Percentiles rank a stretch among this genome's conserved stretches.
Conservation (phyloP, 2,888 invertebrate genomes). For the Chromoteleia sp. region DNA sequence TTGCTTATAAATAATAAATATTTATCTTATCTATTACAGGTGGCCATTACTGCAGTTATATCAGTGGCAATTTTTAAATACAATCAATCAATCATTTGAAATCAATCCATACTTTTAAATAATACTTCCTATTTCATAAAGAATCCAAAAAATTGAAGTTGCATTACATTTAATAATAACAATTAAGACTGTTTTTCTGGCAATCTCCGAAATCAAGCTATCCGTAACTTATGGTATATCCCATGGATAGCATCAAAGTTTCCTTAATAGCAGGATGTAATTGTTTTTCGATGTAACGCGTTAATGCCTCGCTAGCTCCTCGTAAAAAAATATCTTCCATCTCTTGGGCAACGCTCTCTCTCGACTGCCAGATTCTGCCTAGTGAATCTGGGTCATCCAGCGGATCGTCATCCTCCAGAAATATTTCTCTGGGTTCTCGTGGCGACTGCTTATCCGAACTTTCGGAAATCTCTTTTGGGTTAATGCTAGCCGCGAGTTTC, state of each 20-base stretch:
- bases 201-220: conserved; percentile 77
- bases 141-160: too few relatives aligned
- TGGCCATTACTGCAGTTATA: too few relatives aligned
- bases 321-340: conserved; percentile 94
- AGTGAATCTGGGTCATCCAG: conserved; percentile 68
- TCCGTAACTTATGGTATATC: conserved; percentile 94
- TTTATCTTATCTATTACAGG: too few relatives aligned
- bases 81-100: too few relatives aligned
- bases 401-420: conserved; percentile 73
- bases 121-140: too few relatives aligned
- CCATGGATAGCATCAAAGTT: conserved; percentile 94
- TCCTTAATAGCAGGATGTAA: conserved; percentile 94
- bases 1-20: too few relatives aligned
- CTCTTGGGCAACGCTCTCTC: conserved; percentile 90
- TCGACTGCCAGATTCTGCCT: conserved; percentile 78
- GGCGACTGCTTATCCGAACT: conserved; percentile 54
- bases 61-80: too few relatives aligned
- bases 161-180: neutral
- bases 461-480: conserved; percentile 19
- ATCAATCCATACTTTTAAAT: too few relatives aligned
- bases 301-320: conserved; percentile 92
- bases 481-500: neutral
- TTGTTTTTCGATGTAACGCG: conserved; percentile 93
- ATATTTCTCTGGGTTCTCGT: conserved; percentile 74
- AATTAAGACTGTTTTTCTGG: neutral